phyloP scores from a whole-genome alignment of 2,888 invertebrate species.

The Eupithecia pulchellata region DNA sequence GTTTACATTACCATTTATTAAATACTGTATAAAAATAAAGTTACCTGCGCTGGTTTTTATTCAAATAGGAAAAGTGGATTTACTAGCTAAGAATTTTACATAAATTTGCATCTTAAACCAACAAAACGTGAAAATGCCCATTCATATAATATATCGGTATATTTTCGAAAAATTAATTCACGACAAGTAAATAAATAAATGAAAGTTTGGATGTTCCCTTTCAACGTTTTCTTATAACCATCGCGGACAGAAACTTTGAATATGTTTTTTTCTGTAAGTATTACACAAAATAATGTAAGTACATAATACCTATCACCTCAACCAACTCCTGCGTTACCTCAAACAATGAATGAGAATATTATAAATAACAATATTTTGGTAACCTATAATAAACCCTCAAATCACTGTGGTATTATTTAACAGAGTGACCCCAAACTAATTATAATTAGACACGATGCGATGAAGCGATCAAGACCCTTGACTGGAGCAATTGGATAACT shows the following conservation, averaged over 20 bases:
- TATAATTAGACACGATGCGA: slow-evolving; percentile 22
- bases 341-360: background rate
- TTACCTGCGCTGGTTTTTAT: background rate
- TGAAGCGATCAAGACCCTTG: slow-evolving; percentile 21
- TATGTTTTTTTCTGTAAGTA: too few relatives aligned
- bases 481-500: slow-evolving; percentile 41
- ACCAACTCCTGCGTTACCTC: background rate
- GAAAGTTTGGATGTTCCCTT: background rate
- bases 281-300: too few relatives aligned
- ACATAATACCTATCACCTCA: too few relatives aligned
- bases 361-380: background rate
- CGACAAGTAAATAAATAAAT: too few relatives aligned
- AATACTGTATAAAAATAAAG: background rate
- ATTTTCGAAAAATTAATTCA: too few relatives aligned
- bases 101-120: slow-evolving; percentile 2
- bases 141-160: too few relatives aligned
- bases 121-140: background rate
- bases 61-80: background rate
- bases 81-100: background rate
- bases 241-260: too few relatives aligned
- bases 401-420: slow-evolving; percentile 10
- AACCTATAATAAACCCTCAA: background rate
- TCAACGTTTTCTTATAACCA: too few relatives aligned
- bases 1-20: background rate
- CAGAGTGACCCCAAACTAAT: slow-evolving; percentile 26